Conservation (phyloP, 2,797 vertebrate genomes). For the Schizopygopsis pylzovi region DNA sequence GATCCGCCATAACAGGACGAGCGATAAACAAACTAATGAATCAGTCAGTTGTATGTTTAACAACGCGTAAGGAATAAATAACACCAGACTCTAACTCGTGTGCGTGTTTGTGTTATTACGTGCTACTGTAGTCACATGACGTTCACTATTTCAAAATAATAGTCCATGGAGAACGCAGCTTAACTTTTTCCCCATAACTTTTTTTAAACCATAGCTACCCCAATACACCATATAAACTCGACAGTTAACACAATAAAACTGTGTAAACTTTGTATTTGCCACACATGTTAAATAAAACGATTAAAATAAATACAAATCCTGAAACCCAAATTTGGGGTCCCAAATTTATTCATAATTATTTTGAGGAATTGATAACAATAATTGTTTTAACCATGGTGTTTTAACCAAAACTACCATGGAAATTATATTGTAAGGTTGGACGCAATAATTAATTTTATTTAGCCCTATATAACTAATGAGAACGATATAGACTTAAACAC, state of each 20-base stretch:
- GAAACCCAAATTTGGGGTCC: background rate
- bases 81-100: background rate
- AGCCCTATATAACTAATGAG: background rate
- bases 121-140: background rate
- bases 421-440: background rate
- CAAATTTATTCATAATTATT: background rate
- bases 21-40: background rate
- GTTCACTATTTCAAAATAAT: slow-evolving; percentile 36
- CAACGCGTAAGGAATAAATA: background rate
- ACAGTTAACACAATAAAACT: background rate
- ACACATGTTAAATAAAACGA: background rate
- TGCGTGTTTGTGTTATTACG: background rate
- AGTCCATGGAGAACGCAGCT: background rate
- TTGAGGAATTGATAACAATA: background rate
- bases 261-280: background rate
- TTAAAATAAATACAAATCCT: background rate
- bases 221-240: background rate
- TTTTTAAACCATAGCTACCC: background rate
- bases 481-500: background rate
- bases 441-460: background rate
- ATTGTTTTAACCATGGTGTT: background rate
- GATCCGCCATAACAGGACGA: slow-evolving; percentile 41
- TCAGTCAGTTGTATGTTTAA: background rate
- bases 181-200: background rate
- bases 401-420: background rate